Base-by-base conservation (phyloP, 2,113 vertebrate genomes). In the Rhombomys opimus region DNA sequence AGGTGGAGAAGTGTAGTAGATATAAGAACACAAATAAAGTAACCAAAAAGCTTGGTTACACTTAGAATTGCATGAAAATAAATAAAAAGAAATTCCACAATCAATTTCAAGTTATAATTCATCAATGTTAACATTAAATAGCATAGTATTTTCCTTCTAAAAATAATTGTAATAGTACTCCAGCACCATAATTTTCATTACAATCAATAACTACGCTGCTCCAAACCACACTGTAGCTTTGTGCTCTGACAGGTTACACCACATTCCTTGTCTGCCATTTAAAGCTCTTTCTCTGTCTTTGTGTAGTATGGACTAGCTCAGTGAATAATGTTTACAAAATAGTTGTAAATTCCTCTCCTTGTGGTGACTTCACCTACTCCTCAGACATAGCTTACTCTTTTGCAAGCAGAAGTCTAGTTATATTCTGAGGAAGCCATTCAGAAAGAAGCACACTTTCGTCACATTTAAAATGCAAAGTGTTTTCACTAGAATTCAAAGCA, bases 401-500 rank as follows among this genome's bases (percentile, higher is more conserved):
- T 92, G 73, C 30, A 95, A 96, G 90, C 41, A 78, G 14, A 67
- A 86, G 61, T 93, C 81, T 86, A 38, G 73, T 92, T 96, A 87
- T 78, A 77, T 13, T 77, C 25, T 3, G 8, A 95, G 89, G 93
- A 97, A 77, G 41, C 52, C 95, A 87, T 80, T 93, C 54, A 92
- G 80, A 92, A 76, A 77, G 73, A 87, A 96, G 7, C 75, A 89
- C 32, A 93, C 27, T 89, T 32, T 38, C 93, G 15, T 91, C 65
- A 94, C 94, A 23, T 88, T 93, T 93, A 52, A 95, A 95, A 92
- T 81, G 88, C 68, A 90, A 38, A 75, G 35, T 86, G 7, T 23
- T 96, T 96, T 95, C 70, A 87, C 92, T 67, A 72, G 87, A n/a
- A 27, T 96, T 92, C 82, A 87, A 90, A 91, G 67, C 46, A 95